Evolutionary conservation across 2,888 invertebrate species (phyloP).

Genomic region (Rhamphomyia laevipes): DNA sequence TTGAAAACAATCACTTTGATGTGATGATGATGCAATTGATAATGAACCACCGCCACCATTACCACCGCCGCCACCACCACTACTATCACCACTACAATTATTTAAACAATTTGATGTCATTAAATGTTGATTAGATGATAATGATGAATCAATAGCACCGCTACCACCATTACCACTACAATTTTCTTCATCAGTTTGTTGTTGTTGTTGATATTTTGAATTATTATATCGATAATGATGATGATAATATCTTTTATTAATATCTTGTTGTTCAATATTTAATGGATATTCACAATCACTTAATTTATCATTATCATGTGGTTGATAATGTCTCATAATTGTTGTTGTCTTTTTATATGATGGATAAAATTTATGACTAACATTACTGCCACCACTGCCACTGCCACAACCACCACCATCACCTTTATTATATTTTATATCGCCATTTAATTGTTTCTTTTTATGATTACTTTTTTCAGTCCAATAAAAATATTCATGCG

Average conservation of each 20-base stretch:
- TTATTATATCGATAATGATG: constrained; percentile 14
- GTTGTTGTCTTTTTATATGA: constrained; percentile 30
- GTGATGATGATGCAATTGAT: not conserved
- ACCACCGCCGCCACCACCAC: not conserved
- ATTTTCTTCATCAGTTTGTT: constrained; percentile 30
- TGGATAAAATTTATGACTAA: constrained; percentile 24
- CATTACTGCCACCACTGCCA: not conserved
- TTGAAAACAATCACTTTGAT: constrained; percentile 4
- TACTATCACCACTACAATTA: not conserved
- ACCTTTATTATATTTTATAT: constrained; percentile 14
- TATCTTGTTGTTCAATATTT: constrained; percentile 6
- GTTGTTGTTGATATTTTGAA: constrained; percentile 21
- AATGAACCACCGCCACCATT: not conserved
- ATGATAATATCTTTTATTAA: constrained; percentile 12
- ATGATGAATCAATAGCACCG: constrained; percentile 1
- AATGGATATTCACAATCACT: constrained; percentile 9
- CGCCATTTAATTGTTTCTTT: constrained; percentile 28
- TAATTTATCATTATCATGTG: constrained; percentile 5
- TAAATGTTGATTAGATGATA: not conserved
- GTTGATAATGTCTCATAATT: constrained; percentile 19
- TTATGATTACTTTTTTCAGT: constrained; percentile 32
- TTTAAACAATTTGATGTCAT: not conserved
- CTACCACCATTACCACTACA: constrained; percentile 18
- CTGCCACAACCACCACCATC: not conserved
- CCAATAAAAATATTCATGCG: constrained; percentile 35